Evolutionary conservation across 2,888 invertebrate genomes (phyloP), one percentile per base, ranked within the genome.

Genomic region (Ptycholaimellus sp.): DNA sequence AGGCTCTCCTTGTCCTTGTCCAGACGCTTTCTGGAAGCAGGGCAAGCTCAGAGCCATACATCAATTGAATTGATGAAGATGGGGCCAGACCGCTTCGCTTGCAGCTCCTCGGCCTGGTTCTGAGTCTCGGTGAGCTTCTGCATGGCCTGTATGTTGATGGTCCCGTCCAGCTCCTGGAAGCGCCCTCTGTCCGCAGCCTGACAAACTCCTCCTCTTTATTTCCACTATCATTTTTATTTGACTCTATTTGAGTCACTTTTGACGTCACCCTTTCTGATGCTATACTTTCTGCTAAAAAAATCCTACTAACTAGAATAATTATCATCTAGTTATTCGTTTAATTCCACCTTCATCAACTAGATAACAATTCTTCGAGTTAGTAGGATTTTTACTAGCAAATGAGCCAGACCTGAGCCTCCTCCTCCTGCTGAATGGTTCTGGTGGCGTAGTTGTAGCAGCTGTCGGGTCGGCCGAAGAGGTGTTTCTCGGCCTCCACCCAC

Each of bases 71-170:
- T n/a, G n/a, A n/a, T n/a, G n/a, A n/a, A n/a, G n/a, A n/a, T n/a
- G n/a, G n/a, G n/a, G n/a, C n/a, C n/a, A n/a, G n/a, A 61, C 53
- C 72, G 70, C 55, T 75, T 77, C 45, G 69, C 68, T 59, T 73
- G 61, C 46, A 76, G 63, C 44, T 74, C 74, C 46, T 69, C 68
- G 50, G 70, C 73, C 67, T 73, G 72, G 53, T 81, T 78, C 62
- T 83, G 82, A 56, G 81, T 78, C 51, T 76, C 74, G 37, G 73
- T 74, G 37, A 82, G 67, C 61, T 81, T 70, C 57, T 73, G 74
- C 68, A 85, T 81, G 1, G 83, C 82, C 48, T 78, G 67, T 38
- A 75, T 70, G 60, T 81, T 80, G 7, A 81, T 7, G 7, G 13
- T 17, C 14, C 13, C 16, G 19, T 18, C 68, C 64, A 38, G 60